Evolutionary conservation across 2,888 invertebrate species (phyloP), one percentile per base, ranked within the genome.

Genomic region (Apamea epomidion): DNA sequence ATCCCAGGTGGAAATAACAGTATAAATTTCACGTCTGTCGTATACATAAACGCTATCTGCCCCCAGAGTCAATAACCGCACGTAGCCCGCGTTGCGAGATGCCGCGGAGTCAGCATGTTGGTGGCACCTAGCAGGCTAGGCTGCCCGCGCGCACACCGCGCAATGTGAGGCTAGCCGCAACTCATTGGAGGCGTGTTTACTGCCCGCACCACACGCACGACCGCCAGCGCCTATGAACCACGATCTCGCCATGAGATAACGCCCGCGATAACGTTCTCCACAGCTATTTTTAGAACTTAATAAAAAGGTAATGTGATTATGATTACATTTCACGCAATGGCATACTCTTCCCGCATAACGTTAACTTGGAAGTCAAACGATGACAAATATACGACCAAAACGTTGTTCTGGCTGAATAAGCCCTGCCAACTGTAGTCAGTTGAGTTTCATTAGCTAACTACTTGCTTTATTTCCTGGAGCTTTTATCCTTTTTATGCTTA

Each of bases 181-280:
- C 85, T 83, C 88, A 88, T 88, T 88, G 89, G 82, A 80, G 81
- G 82, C 80, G 85, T 79, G 81, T 85, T 79, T 82, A 76, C 76
- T 76, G 81, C 67, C 76, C 82, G 83, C 85, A 78, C 80, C 78
- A 87, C 88, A 88, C 86, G 87, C 89, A 88, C 89, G 83, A 87
- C 83, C 87, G 89, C 83, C 87, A 84, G 87, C 85, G 83, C 83
- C 90, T 83, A 87, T 90, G 86, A 90, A 86, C 85, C 89, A 90
- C 89, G 94, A 95, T 95, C 94, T 96, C 94, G 95, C 95, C 95
- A 95, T 95, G 95, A 96, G 96, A 97, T 96, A 97, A 95, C 95
- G 94, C 92, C 92, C 91, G 92, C 92, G 97, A 96, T 97, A 97
- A 96, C 96, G 94, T 93, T 94, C 93, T 92, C 92, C 90, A 88